Conservation (phyloP, 2,888 invertebrate species). For the Eupeodes luniger region DNA sequence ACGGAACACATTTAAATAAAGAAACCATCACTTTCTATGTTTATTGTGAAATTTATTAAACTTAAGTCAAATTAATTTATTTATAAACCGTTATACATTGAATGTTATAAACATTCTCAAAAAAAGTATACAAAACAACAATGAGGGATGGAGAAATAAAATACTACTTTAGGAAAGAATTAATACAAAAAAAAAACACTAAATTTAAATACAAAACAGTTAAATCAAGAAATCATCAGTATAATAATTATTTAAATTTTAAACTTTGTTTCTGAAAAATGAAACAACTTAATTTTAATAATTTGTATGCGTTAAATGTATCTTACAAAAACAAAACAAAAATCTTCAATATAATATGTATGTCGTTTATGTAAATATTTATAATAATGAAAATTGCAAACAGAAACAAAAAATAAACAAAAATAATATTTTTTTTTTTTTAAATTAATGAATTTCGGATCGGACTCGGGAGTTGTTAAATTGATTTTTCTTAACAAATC, state of each 20-base stretch:
- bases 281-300: conserved; percentile 55
- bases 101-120: conserved; percentile 52
- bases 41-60: conserved; percentile 65
- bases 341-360: neutral
- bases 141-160: conserved; percentile 29
- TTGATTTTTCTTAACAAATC: conserved; percentile 16
- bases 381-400: conserved; percentile 25
- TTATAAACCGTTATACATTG: conserved; percentile 53
- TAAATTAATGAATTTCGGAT: conserved; percentile 33
- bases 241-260: conserved; percentile 27
- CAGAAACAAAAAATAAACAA: conserved; percentile 21
- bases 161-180: conserved; percentile 13
- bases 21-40: neutral
- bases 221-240: conserved; percentile 17
- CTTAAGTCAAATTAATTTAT: conserved; percentile 54
- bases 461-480: conserved; percentile 39
- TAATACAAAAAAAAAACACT: conserved; percentile 27
- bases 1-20: too few species aligned
- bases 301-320: conserved; percentile 38
- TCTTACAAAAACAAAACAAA: conserved; percentile 54
- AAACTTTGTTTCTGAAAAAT: conserved; percentile 40
- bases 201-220: conserved; percentile 32
- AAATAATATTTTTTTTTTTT: neutral
- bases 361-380: conserved; percentile 29
- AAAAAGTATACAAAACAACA: conserved; percentile 39